These are phyloP conservation scores for Chamaea fasciata DNA, from an alignment of 2,113 vertebrate species.

Conservation along the genomic window DNA sequence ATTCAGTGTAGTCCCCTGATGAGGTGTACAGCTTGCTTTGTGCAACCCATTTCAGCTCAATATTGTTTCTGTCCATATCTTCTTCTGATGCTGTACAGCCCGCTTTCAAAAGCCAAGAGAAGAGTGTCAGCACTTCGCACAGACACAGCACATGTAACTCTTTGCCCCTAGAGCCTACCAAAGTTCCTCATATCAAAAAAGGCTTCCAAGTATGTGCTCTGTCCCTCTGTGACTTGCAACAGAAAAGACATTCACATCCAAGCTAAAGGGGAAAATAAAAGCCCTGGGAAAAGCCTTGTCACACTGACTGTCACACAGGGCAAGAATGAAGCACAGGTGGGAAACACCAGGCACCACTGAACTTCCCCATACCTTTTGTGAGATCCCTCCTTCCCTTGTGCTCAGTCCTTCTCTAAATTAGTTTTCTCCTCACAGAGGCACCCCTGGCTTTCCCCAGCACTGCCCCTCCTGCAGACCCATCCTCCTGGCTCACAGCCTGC, in stretches of 20 bases:
- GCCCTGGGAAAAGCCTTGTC: not conserved
- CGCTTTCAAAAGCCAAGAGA: not conserved
- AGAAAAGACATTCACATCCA: not conserved
- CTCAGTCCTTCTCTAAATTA: not conserved
- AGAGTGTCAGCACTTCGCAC: not conserved
- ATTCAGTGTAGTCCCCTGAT: not conserved
- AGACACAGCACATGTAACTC: not conserved
- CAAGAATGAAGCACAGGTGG: too few species aligned
- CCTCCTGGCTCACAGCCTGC: not conserved
- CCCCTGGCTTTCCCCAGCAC: not conserved
- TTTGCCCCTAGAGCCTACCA: not conserved
- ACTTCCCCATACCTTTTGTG: not conserved
- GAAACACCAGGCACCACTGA: not conserved
- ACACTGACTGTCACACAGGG: not conserved
- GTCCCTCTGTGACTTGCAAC: not conserved
- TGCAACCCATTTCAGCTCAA: not conserved
- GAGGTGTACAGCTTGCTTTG: not conserved
- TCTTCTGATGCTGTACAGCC: constrained; percentile 38
- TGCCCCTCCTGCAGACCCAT: not conserved
- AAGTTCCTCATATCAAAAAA: not conserved
- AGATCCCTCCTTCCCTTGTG: not conserved
- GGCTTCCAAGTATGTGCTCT: not conserved
- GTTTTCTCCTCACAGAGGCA: fast-evolving
- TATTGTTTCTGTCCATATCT: constrained; percentile 28
- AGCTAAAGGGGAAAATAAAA: not conserved